Percentiles rank a stretch among this genome's conserved stretches.
phyloP scores from a whole-genome alignment of 2,797 vertebrate genomes.

The Calcarius lapponicus region DNA sequence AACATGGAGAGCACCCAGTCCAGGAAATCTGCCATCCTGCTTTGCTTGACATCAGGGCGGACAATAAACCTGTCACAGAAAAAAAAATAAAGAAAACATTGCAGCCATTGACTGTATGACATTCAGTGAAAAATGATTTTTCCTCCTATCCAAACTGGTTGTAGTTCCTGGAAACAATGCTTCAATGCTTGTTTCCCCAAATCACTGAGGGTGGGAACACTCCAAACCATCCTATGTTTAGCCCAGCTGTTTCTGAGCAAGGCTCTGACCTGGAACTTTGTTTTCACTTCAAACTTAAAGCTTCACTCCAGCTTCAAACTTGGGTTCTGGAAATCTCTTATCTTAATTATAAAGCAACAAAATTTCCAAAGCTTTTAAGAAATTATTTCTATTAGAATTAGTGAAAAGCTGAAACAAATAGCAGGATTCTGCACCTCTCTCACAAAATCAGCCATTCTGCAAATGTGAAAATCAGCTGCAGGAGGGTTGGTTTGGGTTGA shows the following conservation, averaged over 20 bases:
- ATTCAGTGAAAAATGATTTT: background rate
- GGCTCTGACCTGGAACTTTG: background rate
- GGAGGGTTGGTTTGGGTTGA: background rate
- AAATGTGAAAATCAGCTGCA: background rate
- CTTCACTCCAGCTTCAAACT: background rate
- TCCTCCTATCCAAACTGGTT: background rate
- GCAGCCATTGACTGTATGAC: background rate
- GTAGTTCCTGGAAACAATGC: background rate
- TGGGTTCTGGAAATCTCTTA: background rate
- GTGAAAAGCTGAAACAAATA: background rate
- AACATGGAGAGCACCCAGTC: slow-evolving; percentile 90
- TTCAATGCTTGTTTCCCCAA: background rate
- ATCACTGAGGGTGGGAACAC: background rate
- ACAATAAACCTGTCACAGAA: slow-evolving; percentile 86
- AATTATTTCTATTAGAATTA: background rate
- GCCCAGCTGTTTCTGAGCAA: background rate
- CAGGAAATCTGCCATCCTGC: slow-evolving; percentile 88
- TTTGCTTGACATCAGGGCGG: slow-evolving; percentile 91
- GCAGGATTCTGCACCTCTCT: background rate
- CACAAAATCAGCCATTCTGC: background rate
- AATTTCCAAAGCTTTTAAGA: background rate
- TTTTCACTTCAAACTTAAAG: background rate
- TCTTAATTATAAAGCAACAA: background rate
- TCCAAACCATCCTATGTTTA: background rate
- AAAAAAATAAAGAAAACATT: background rate